A percentile compares a stretch with the other conserved stretches of the same genome.
phyloP scores from a whole-genome alignment of 2,113 vertebrate genomes.

The Peromyscus californicus region DNA sequence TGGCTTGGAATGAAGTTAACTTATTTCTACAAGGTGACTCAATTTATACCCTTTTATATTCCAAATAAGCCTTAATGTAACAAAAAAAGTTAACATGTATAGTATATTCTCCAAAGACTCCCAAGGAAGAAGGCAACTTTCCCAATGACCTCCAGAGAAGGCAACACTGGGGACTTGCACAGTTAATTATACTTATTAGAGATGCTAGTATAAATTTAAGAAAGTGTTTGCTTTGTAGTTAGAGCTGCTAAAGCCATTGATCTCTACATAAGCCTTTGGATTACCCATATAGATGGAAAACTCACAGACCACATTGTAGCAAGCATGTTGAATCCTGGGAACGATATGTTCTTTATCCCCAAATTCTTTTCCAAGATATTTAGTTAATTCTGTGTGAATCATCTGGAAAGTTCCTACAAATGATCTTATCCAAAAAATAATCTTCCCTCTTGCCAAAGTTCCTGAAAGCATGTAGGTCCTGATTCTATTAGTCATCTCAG shows the following conservation, averaged over 20 bases:
- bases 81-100: background rate
- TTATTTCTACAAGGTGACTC: background rate
- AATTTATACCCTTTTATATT: background rate
- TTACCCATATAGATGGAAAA: slow-evolving; percentile 37
- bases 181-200: slow-evolving; percentile 23
- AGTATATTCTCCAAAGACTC: background rate
- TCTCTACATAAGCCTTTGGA: background rate
- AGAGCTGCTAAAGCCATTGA: slow-evolving; percentile 54
- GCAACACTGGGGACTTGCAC: background rate
- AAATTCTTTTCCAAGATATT: slow-evolving; percentile 66
- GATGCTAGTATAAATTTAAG: background rate
- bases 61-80: background rate
- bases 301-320: slow-evolving; percentile 5
- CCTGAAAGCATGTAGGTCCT: background rate
- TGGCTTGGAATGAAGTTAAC: background rate
- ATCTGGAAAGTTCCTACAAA: slow-evolving; percentile 55
- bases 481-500: background rate
- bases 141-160: background rate
- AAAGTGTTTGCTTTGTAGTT: slow-evolving; percentile 14
- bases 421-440: slow-evolving; percentile 36
- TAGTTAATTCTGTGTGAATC: slow-evolving; percentile 38
- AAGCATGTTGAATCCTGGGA: background rate
- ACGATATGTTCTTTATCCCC: slow-evolving; percentile 39
- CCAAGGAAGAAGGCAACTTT: background rate
- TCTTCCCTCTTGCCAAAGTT: slow-evolving; percentile 12